phyloP scores from a whole-genome alignment of 2,797 vertebrate species.

The Petrocephalus sullivani region DNA sequence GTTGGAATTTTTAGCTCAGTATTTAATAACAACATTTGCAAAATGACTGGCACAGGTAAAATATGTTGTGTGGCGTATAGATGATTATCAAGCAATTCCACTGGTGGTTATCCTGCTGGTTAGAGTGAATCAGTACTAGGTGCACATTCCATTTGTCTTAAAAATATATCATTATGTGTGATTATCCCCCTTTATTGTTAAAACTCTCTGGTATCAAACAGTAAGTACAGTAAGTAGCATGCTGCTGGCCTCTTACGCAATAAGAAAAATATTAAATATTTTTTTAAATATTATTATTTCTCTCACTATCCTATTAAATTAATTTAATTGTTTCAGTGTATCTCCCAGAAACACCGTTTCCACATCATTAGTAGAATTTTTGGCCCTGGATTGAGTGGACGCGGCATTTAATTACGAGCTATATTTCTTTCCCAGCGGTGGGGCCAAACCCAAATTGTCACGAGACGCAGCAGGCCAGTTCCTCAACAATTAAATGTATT shows the following conservation, averaged over 20 bases:
- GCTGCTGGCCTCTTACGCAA: not conserved
- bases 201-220: not conserved
- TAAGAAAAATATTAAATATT: not conserved
- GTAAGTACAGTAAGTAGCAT: not conserved
- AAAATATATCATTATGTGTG: not conserved
- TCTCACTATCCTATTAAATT: not conserved
- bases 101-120: not conserved
- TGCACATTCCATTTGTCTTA: not conserved
- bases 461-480: not conserved
- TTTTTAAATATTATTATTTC: not conserved
- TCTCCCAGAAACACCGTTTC: not conserved
- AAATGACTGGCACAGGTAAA: not conserved
- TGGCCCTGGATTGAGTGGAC: not conserved
- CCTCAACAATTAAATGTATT: slow-evolving; percentile 3
- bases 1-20: not conserved
- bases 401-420: not conserved
- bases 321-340: not conserved
- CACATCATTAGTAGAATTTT: slow-evolving; percentile 11
- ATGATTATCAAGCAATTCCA: not conserved
- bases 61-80: not conserved
- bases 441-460: slow-evolving; percentile 13
- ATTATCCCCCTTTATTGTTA: not conserved
- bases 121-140: not conserved
- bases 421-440: not conserved
- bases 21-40: not conserved